Evolutionary conservation across 2,797 vertebrate genomes (phyloP), one percentile per base, ranked within the genome.

Genomic region (Muscicapa comitata): DNA sequence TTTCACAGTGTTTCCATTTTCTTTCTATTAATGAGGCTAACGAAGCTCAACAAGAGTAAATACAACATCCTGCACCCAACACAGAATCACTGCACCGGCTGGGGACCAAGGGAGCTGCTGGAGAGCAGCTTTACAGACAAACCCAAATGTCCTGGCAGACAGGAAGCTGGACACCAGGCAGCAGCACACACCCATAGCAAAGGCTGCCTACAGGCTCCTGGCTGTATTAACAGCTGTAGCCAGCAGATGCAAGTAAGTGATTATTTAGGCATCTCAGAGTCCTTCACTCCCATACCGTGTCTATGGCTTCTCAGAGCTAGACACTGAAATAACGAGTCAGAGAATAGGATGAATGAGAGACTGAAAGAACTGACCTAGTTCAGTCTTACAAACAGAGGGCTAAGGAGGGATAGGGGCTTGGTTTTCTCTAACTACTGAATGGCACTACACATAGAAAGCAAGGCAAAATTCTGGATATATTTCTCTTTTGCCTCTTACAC

Each of bases 391-490:
- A 75, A 53, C 16, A 70, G 6, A 51, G 17, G 6, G 10, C 16
- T 68, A 26, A 72, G 42, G 11, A 71, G 8, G 2, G 3, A 37
- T 3, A 4, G 17, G 8, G 37, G 3, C 16, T 59, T 65, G 29
- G 18, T 11, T 33, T 31, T 35, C 40, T 83, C 65, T n/a, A 65
- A 42, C 15, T 80, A 19, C 5, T 20, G 14, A 90, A 54, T 9
- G 7, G 11, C 59, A 66, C 7, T 29, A 15, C 4, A 66, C 7
- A 50, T 1, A 72, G 29, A 87, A 61, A 57, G 55, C 4, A 20
- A 18, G 19, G 18, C 10, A 68, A 72, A 67, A 54, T 7, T 38
- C 10, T 9, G 38, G 3, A 5, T 1, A 0, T 13, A 7, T 12
- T n/a, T 55, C 6, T 28, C n/a, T 33, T 51, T 48, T 5, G 8